Evolutionary conservation across 2,888 invertebrate species (phyloP), one percentile per base, ranked within the genome.

Genomic region (Polydrusus tereticollis): DNA sequence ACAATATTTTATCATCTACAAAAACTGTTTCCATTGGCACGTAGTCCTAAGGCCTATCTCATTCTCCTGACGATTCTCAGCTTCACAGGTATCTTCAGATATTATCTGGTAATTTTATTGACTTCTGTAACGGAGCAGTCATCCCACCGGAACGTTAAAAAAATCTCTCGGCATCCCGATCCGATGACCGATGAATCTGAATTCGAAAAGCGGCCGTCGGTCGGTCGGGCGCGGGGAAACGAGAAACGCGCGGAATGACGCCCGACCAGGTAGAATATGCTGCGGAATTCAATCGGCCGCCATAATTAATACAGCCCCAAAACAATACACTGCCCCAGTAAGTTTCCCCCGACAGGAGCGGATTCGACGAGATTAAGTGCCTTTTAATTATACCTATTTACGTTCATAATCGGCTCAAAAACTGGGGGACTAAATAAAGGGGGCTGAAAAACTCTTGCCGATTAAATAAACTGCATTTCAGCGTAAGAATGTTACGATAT

Each of bases 301-400:
- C 81, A 83, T 84, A 83, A 84, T 83, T 84, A 84, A 84, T 84
- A 82, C 83, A 82, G 80, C 80, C 80, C 79, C 78, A 72, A 83
- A 81, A 83, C 83, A 83, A 83, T 83, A 82, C 81, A 77, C 59
- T 66, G 71, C 66, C 60, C 66, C 55, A 66, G 66, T 60, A 60
- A 58, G 58, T 64, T 45, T 45, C 52, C n/a, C 63, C 29, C 33
- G 33, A 69, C 69, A 69, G 63, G 29, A 55, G 63, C 47, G 69
- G 63, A 50, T 26, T 59, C 20, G 45, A 16, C 20, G 36, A n/a
- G 41, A 36, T 45, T 29, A 41, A 59, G 59, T 21, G 59, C 21
- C 59, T 41, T 41, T 41, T 43, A 59, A 41, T 59, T 43, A 16
- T 14, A 21, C 41, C 16, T 21, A 38, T 59, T 59, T 41, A 23